These are phyloP conservation scores for Portunus trituberculatus DNA, from an alignment of 1,140 invertebrate species.

Conservation along the genomic window DNA sequence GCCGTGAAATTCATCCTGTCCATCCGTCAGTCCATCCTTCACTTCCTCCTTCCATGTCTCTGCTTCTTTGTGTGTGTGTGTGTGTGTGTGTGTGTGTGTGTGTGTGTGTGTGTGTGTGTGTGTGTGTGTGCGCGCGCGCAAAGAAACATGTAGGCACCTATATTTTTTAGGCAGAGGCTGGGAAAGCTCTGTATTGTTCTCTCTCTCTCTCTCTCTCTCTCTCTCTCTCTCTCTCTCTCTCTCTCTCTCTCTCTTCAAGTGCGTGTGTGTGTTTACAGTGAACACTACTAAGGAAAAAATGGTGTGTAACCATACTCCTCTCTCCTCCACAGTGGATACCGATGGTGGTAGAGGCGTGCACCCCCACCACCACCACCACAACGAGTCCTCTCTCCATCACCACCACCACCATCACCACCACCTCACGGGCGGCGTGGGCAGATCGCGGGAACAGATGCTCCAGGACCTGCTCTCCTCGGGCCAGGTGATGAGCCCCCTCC, in stretches of 20 bases:
- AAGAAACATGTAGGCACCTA: too few relatives aligned
- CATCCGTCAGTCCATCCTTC: too few relatives aligned
- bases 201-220: slow-evolving; percentile 67
- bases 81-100: too few relatives aligned
- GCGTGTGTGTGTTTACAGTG: not conserved
- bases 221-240: slow-evolving; percentile 38
- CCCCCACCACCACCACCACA: slow-evolving; percentile 64
- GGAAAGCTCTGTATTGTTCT: not conserved
- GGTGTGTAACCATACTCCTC: not conserved
- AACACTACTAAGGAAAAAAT: not conserved
- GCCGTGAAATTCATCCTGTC: too few relatives aligned
- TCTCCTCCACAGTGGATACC: slow-evolving; percentile 64
- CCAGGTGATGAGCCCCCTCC: slow-evolving; percentile 46
- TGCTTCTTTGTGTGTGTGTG: too few relatives aligned
- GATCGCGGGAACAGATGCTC: slow-evolving; percentile 66
- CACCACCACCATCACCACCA: slow-evolving; percentile 65
- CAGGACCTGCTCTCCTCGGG: slow-evolving; percentile 61
- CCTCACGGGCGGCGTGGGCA: slow-evolving; percentile 36
- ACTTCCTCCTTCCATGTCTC: too few relatives aligned
- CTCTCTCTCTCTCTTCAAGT: not conserved
- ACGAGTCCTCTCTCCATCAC: not conserved
- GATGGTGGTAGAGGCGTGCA: slow-evolving; percentile 67
- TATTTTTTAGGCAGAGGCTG: too few relatives aligned
- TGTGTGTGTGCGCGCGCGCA: too few relatives aligned
- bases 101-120: too few relatives aligned